These are phyloP conservation scores for Ferdinandea cuprea DNA, from an alignment of 2,888 invertebrate genomes.

Conservation along the genomic window DNA sequence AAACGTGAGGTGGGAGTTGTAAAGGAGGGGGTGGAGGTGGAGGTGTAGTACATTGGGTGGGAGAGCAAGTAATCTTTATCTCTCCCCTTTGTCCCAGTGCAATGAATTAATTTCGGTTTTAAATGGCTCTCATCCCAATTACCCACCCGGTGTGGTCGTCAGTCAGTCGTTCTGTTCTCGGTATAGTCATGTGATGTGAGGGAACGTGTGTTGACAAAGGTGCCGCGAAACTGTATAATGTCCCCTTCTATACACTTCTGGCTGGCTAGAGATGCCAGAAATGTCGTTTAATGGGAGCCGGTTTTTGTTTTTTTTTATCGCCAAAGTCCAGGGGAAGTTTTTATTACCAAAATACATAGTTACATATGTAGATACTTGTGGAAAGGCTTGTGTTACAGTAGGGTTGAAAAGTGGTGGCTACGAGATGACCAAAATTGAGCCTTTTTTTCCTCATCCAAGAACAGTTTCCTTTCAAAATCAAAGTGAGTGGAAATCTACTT, in stretches of 20 bases:
- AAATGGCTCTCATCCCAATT: constrained; percentile 53
- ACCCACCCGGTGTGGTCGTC: constrained; percentile 19
- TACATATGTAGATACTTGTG: constrained; percentile 30
- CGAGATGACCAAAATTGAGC: no score
- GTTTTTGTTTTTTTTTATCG: constrained; percentile 37
- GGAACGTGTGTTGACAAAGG: constrained; percentile 48
- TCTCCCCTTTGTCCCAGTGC: constrained; percentile 27
- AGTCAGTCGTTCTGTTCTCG: constrained; percentile 23
- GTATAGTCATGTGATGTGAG: background rate
- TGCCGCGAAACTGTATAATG: constrained; percentile 27
- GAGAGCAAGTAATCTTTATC: constrained; percentile 57
- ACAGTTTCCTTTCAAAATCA: no score
- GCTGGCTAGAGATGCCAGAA: constrained; percentile 13
- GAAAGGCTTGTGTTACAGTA: constrained; percentile 2
- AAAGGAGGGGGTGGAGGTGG: background rate
- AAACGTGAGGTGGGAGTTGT: background rate
- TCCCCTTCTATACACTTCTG: no score
- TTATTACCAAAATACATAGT: constrained; percentile 27
- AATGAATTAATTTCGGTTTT: constrained; percentile 67
- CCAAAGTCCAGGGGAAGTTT: constrained; percentile 19
- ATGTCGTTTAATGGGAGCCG: constrained; percentile 30
- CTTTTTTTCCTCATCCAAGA: no score
- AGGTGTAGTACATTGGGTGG: background rate
- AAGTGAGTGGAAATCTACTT: no score
- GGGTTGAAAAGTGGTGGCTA: background rate